Evolutionary conservation across 2,113 vertebrate genomes (phyloP), one percentile per base, ranked within the genome.

Genomic region (Bucco capensis): DNA sequence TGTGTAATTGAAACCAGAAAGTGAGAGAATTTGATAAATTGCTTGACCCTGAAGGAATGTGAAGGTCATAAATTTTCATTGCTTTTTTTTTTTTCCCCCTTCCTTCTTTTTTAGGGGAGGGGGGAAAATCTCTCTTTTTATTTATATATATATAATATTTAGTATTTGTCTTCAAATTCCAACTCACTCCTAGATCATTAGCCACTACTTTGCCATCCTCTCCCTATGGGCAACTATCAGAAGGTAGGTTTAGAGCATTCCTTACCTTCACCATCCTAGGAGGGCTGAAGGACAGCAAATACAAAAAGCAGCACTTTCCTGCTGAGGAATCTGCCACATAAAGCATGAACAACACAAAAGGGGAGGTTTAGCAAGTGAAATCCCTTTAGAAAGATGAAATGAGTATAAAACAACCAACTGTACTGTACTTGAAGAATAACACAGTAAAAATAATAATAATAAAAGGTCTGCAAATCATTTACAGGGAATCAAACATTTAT

Each of bases 1-100:
- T 98, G 97, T 98, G 98, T 99, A 99, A 99, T 99, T 99, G 99
- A 99, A 99, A 99, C 98, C 98, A 99, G 99, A 99, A 98, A 98
- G 98, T 98, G 98, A 97, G 98, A 98, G 98, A 98, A 99, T 98
- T 99, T 99, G 98, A 99, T 99, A 98, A 99, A 99, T 99, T 98
- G 98, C 98, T 98, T 98, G 99, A 99, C 99, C 98, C 98, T 97
- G 98, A 98, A 98, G 98, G 99, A 99, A 99, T 99, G 99, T 97
- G 98, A 98, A 98, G 98, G 98, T 98, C 98, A 98, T 99, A 99
- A 98, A 99, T 99, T 99, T 98, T 98, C 98, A 98, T 98, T 98
- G 98, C 96, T 96, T 98, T 97, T 96, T 66, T 53, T 75, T 21
- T 73, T 91, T 53, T 19, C 33, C 25, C 24, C 24, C 50, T 12